These are phyloP conservation scores for Cathartes aura DNA, from an alignment of 2,113 vertebrate species.

Conservation along the genomic window DNA sequence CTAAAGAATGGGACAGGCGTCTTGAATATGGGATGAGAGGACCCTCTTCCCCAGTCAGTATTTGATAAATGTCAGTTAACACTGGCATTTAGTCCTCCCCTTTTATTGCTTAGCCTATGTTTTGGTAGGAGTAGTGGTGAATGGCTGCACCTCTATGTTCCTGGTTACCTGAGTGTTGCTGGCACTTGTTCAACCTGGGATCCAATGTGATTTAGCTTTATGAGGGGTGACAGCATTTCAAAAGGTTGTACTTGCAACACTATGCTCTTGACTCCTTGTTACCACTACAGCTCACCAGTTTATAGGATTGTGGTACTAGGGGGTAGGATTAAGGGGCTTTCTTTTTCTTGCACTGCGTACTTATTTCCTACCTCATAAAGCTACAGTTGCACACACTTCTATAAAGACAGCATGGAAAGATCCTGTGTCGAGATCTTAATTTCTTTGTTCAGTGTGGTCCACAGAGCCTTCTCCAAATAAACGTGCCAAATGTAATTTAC, in stretches of 20 bases:
- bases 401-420: neutral
- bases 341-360: neutral
- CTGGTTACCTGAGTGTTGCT: neutral
- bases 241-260: neutral
- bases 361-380: neutral
- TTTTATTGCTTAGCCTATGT: neutral
- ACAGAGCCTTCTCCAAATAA: neutral
- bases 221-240: neutral
- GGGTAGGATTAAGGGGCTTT: neutral
- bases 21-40: neutral
- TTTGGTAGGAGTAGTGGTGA: neutral
- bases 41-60: neutral
- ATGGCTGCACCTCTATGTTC: neutral
- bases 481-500: neutral
- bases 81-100: too few species aligned
- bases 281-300: neutral
- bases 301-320: neutral
- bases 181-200: neutral
- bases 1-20: neutral
- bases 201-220: neutral
- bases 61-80: neutral
- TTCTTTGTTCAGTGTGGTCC: neutral
- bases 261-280: neutral
- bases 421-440: neutral
- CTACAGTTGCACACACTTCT: rapidly evolving